These are phyloP conservation scores for Sus scrofa DNA, from an alignment of 2,113 vertebrate species.

Conservation along the genomic window DNA sequence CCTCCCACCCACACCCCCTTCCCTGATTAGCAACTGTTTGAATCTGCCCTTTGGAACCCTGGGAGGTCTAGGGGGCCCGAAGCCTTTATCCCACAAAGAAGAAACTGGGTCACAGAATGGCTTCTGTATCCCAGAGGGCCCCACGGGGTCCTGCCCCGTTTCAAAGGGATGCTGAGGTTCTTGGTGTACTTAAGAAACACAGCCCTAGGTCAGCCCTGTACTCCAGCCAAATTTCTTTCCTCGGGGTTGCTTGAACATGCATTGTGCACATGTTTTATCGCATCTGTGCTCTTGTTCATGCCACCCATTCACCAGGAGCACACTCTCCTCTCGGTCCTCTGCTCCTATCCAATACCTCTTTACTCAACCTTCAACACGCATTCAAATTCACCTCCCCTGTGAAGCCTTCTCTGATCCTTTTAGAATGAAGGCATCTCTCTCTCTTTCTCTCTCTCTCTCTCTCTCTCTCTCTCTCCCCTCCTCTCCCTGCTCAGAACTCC, in stretches of 20 bases:
- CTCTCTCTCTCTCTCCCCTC: background rate
- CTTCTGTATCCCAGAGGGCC: background rate
- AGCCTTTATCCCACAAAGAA: background rate
- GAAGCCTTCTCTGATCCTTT: conserved; percentile 37
- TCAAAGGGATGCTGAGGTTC: background rate
- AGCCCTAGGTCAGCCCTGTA: background rate
- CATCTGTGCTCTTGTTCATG: background rate
- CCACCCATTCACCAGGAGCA: background rate
- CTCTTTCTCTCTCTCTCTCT: background rate
- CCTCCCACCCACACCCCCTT: too few relatives aligned
- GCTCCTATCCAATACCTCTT: background rate
- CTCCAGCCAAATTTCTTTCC: conserved; percentile 21
- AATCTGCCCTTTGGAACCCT: background rate
- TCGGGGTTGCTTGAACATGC: background rate
- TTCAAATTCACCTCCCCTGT: conserved; percentile 1
- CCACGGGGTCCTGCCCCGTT: background rate
- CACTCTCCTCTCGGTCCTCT: background rate
- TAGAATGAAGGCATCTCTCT: conserved; percentile 8
- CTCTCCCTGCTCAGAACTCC: background rate
- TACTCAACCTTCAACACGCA: background rate
- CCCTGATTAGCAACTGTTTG: background rate
- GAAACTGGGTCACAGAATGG: background rate
- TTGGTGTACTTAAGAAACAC: conserved; percentile 43
- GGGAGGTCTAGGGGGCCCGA: background rate
- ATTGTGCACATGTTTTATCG: background rate